Evolutionary conservation across 2,113 vertebrate species (phyloP), one percentile per base, ranked within the genome.

Genomic region (Amphiprion percula): DNA sequence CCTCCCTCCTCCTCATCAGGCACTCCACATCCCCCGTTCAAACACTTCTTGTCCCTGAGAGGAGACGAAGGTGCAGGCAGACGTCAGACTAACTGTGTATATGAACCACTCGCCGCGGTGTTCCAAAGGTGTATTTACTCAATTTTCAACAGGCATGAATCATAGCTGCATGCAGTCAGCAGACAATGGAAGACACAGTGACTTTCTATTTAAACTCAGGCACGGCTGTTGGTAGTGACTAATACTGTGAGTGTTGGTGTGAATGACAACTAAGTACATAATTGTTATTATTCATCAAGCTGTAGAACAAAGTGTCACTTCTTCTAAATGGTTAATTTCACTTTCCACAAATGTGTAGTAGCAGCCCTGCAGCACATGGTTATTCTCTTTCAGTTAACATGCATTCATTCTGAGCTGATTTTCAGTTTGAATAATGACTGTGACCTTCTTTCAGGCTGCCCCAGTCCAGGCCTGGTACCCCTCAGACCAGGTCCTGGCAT

Each of bases 1-100:
- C 96, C 97, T 55, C 96, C 94, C 73, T 97, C 96, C 7, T 96
- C 95, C 3, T 96, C 96, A 5, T 98, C 97, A 12, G 96, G 95
- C 0, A 96, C 97, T 10, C 97, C 97, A 0, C 97, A 99, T 6
- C 97, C 97, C 0, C 97, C 97, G 0, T 98, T 96, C 37, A 98
- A 94, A 88, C 97, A 98, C 86, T 96, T 97, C 90, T 95, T 96
- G 21, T 96, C 94, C 39, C 94, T 94, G 0, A 61, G 64, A 74
- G 53, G 19, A 59, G 59, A 55, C 21, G 61, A 75, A 49, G 30
- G 67, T 23, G 70, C 37, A 41, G 39, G 61, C 14, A 88, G 10
- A 69, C 30, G 17, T 77, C 78, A 82, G 73, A 50, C 17, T 49
- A 39, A 44, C 55, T 12, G 24, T 24, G 67, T 17, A 28, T 3